A percentile compares a stretch with the other conserved stretches of the same genome.
phyloP scores from a whole-genome alignment of 2,888 invertebrate genomes.

The Cylindroiulus punctatus region DNA sequence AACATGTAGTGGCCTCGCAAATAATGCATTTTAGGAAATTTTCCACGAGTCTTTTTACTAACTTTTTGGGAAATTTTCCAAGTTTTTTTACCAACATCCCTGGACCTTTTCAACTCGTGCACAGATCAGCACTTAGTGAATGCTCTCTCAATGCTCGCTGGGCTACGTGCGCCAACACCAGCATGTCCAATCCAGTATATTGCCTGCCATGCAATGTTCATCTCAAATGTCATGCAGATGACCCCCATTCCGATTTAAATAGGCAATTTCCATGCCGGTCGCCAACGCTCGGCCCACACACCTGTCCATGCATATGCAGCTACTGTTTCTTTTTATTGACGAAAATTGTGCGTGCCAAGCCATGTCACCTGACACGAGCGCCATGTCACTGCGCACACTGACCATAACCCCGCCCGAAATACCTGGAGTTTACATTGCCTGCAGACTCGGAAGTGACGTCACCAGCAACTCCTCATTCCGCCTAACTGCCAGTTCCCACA shows the following conservation, averaged over 20 bases:
- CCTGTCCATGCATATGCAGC: background rate
- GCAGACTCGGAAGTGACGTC: constrained; percentile 10
- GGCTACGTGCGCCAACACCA: no score
- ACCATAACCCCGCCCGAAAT: background rate
- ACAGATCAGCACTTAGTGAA: no score
- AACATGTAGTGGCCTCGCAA: no score
- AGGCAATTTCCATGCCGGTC: background rate
- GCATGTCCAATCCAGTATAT: no score
- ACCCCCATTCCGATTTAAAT: background rate
- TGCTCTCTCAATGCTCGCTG: no score
- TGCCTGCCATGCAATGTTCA: background rate
- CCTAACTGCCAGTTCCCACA: background rate
- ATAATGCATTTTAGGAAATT: no score
- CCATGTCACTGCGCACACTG: background rate
- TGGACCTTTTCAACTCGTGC: no score
- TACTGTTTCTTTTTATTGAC: constrained; percentile 6
- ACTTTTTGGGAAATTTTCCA: no score
- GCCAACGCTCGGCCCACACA: background rate
- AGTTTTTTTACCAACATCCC: no score
- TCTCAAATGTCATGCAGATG: constrained; percentile 22
- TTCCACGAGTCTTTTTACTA: no score
- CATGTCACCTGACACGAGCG: constrained; percentile 23
- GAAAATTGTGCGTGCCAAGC: background rate
- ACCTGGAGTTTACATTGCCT: background rate
- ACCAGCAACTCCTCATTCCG: background rate